Conservation (phyloP, 2,113 vertebrate genomes). For the Pachycephala philippinensis region DNA sequence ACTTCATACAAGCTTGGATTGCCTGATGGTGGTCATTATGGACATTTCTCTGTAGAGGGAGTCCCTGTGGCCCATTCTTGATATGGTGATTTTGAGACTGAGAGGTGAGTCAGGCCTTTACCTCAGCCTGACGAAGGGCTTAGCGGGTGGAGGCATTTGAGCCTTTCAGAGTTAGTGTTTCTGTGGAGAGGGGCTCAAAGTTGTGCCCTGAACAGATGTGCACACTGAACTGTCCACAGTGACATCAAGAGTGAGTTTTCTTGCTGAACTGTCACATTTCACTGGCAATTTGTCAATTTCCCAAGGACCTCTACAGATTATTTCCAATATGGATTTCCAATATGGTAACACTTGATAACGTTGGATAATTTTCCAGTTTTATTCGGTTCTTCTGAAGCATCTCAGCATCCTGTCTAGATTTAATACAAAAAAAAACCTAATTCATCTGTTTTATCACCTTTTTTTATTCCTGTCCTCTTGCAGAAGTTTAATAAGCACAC, state of each 20-base stretch:
- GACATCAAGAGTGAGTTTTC: neutral
- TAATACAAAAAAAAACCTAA: neutral
- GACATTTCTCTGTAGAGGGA: neutral
- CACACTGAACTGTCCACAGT: neutral
- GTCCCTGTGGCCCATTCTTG: neutral
- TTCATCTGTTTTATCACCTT: neutral
- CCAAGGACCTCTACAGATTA: neutral
- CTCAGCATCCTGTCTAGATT: neutral
- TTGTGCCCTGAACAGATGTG: neutral
- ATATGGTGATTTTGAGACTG: neutral
- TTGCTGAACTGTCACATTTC: neutral
- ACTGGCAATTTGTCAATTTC: neutral
- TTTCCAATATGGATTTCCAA: neutral
- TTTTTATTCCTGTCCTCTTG: neutral
- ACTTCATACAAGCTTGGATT: neutral
- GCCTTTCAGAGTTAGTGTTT: neutral
- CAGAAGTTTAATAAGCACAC: neutral
- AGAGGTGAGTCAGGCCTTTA: neutral
- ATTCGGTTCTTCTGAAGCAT: neutral
- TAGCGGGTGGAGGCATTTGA: fast-evolving
- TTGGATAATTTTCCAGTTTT: neutral
- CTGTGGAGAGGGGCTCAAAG: neutral
- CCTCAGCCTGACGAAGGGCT: too few species aligned
- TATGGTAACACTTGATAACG: neutral
- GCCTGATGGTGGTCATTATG: neutral